Base-by-base conservation (phyloP, 2,113 vertebrate species). In the Nanorana parkeri region DNA sequence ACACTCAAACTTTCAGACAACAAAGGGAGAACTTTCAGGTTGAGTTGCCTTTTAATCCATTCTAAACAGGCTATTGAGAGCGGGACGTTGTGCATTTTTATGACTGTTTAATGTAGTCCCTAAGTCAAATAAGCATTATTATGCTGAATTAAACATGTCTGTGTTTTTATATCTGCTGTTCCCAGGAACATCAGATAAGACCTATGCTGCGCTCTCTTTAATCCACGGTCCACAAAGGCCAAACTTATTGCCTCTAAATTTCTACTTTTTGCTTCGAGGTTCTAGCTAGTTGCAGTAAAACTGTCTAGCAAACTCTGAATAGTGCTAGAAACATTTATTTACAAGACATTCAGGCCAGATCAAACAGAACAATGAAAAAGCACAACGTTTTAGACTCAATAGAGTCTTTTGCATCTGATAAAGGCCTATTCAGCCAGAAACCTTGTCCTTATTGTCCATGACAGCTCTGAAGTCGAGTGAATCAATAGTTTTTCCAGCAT, bases 61-160 rank as follows among this genome's bases (percentile, higher is more conserved):
- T 82, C 64, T 52, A 60, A 68, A 68, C 32, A 76, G 64, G 28
- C 64, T 52, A 76, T 82, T 82, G 71, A 82, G 32, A 19, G 32
- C 26, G 58, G 64, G 68, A 68, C 52, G 63, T 56, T 60, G 80
- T 76, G 71, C 80, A 76, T 82, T 82, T 82, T 82, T 82, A 82
- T 82, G 80, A 76, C 71, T 82, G 71, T 82, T 82, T 82, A 82
- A 82, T 82, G 80, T 82, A 76, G 80, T 82, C 58, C 80, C 63
- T 26, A 82, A 82, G 71, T 82, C 80, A 82, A 82, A 82, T 82
- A 82, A 76, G 72, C 72, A 82, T 76, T 82, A 82, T 82, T 67
- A 64, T 58, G 80, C 54, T 60, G 72, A 82, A 82, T 82, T 68
- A 82, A 82, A 60, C 80, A 58, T 60, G 80, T 76, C 71, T 82